phyloP scores from a whole-genome alignment of 2,888 invertebrate species.

The Gortyna flavago region DNA sequence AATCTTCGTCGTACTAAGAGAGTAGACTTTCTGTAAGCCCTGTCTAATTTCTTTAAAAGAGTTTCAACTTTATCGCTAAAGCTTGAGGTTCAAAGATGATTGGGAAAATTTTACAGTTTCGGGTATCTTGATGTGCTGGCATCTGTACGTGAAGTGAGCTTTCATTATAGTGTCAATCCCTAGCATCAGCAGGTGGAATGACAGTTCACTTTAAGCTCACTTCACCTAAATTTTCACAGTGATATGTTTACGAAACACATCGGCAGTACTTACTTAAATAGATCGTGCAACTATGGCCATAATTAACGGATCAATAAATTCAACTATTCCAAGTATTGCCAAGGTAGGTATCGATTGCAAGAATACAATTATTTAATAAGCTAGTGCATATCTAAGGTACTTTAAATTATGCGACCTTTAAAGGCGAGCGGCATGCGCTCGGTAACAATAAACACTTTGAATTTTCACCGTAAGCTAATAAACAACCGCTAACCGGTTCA shows the following conservation, averaged over 20 bases:
- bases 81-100: no score
- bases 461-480: slow-evolving; percentile 60
- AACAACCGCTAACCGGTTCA: slow-evolving; percentile 65
- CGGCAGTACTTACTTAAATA: not conserved
- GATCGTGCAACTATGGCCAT: not conserved
- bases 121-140: no score
- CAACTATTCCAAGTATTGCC: not conserved
- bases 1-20: not conserved
- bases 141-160: not conserved
- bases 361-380: slow-evolving; percentile 35
- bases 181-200: not conserved
- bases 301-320: slow-evolving; percentile 7
- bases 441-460: slow-evolving; percentile 65
- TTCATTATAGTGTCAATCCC: not conserved
- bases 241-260: not conserved
- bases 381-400: slow-evolving; percentile 30
- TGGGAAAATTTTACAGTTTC: no score
- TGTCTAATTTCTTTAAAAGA: no score
- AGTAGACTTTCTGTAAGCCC: not conserved
- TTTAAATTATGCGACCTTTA: slow-evolving; percentile 71
- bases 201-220: not conserved
- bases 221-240: not conserved
- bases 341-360: slow-evolving; percentile 28
- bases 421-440: slow-evolving; percentile 70
- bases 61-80: no score